phyloP scores from a whole-genome alignment of 1,140 invertebrate species.

The Pseudomyrmex sp. region DNA sequence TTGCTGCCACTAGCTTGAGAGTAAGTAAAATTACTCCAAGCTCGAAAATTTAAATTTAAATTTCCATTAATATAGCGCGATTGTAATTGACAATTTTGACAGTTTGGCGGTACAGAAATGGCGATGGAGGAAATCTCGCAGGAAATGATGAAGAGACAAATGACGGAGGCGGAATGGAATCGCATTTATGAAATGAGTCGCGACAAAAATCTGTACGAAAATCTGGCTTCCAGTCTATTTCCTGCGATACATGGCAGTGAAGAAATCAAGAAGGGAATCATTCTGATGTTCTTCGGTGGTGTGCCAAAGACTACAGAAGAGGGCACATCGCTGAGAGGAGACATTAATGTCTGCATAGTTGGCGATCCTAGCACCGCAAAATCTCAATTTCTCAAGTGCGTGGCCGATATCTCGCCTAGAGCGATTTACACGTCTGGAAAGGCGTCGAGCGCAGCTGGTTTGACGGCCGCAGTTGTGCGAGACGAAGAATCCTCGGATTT shows the following conservation, averaged over 20 bases:
- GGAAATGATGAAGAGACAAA: conserved; percentile 96
- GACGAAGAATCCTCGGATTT: conserved; percentile 99
- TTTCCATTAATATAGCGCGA: not conserved
- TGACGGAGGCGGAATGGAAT: conserved; percentile 98
- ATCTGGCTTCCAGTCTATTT: conserved; percentile 97
- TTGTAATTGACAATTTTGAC: conserved; percentile 60
- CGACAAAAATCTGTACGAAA: conserved; percentile 96
- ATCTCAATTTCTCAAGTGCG: conserved; percentile 98
- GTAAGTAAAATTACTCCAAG: conserved; percentile 80
- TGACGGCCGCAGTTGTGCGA: conserved; percentile 98
- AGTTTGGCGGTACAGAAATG: conserved; percentile 92
- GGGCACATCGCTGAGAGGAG: conserved; percentile 95
- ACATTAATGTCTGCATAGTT: conserved; percentile 99
- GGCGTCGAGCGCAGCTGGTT: conserved; percentile 98
- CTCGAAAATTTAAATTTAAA: not conserved
- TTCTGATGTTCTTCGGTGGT: conserved; percentile 99
- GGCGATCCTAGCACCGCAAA: conserved; percentile 99
- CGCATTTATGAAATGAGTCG: conserved; percentile 98
- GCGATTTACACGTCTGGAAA: conserved; percentile 99
- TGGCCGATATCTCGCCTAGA: conserved; percentile 97
- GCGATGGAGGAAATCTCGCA: conserved; percentile 93
- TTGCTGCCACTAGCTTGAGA: conserved; percentile 93
- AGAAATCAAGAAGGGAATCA: conserved; percentile 97
- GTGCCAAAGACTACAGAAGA: conserved; percentile 98
- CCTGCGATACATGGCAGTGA: conserved; percentile 99